These are phyloP conservation scores for Drosophila parthenogenetica DNA, from an alignment of 2,888 invertebrate genomes.

Conservation along the genomic window DNA sequence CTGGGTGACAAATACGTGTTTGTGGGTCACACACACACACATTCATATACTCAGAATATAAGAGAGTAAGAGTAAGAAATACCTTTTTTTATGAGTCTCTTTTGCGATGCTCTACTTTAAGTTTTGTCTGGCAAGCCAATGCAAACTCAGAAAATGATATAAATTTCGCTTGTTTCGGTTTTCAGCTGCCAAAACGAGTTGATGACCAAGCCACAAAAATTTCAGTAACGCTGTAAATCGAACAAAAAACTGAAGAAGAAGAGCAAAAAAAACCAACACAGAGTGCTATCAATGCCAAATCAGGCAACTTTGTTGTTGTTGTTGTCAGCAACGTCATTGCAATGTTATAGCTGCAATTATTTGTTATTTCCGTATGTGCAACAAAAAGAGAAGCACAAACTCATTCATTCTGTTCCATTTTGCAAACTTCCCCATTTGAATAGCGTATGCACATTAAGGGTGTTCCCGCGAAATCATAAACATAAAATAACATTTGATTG, in stretches of 20 bases:
- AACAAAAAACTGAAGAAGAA: conserved; percentile 32
- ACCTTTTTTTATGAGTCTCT: conserved; percentile 9
- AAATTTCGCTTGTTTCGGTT: conserved; percentile 46
- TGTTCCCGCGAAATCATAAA: conserved; percentile 15
- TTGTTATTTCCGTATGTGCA: conserved; percentile 68
- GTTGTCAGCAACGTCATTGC: conserved; percentile 58
- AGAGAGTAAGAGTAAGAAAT: background rate
- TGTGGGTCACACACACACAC: conserved; percentile 52
- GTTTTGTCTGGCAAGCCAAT: conserved; percentile 42
- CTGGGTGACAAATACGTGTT: conserved; percentile 31
- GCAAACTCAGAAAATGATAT: conserved; percentile 47
- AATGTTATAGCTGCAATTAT: conserved; percentile 72
- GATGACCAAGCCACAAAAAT: conserved; percentile 73
- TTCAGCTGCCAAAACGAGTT: conserved; percentile 62
- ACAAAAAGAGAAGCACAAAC: conserved; percentile 27
- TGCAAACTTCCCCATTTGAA: conserved; percentile 35
- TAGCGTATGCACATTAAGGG: conserved; percentile 38
- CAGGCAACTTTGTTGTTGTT: conserved; percentile 45
- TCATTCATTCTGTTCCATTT: conserved; percentile 53
- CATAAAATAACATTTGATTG: conserved; percentile 30
- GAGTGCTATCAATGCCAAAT: conserved; percentile 67
- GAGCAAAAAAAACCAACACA: conserved; percentile 33
- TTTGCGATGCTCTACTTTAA: conserved; percentile 57
- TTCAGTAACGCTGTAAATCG: conserved; percentile 68
- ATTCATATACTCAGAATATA: conserved; percentile 16